phyloP scores from a whole-genome alignment of 30 jellyfish, hydroid and myxozoan genomes.

The Cassiopea xamachana region DNA sequence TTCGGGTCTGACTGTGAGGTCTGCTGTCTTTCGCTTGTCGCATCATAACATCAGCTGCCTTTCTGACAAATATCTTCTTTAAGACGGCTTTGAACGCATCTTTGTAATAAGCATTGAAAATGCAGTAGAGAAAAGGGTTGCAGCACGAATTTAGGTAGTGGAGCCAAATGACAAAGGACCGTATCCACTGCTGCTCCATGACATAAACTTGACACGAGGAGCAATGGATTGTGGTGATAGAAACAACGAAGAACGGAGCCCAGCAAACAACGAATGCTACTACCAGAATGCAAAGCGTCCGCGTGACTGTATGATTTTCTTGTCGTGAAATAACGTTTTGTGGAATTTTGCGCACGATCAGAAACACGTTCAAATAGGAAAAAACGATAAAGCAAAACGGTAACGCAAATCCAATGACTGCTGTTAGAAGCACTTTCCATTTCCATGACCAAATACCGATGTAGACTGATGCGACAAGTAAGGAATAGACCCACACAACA shows the following conservation, averaged over 20 bases:
- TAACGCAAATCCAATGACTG: slow-evolving; percentile 80
- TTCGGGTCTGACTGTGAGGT: slow-evolving; percentile 59
- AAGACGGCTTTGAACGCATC: slow-evolving; percentile 89
- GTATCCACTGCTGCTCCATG: slow-evolving; percentile 77
- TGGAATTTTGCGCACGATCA: slow-evolving; percentile 74
- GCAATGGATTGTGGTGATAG: slow-evolving; percentile 66
- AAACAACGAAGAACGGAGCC: slow-evolving; percentile 85
- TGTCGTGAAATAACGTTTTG: slow-evolving; percentile 76
- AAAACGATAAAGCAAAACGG: slow-evolving; percentile 80
- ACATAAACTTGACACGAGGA: slow-evolving; percentile 42
- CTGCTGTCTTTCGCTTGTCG: slow-evolving; percentile 7
- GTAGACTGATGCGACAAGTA: slow-evolving; percentile 66
- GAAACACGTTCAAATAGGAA: slow-evolving; percentile 64
- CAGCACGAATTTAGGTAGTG: slow-evolving; percentile 92
- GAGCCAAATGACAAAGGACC: slow-evolving; percentile 85
- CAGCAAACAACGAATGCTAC: slow-evolving; percentile 86
- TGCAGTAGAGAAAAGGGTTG: slow-evolving; percentile 94
- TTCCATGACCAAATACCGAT: slow-evolving; percentile 70
- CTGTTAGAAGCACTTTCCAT: slow-evolving; percentile 55
- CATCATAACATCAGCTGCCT: background rate
- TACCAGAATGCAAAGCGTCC: slow-evolving; percentile 77
- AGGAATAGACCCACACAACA: slow-evolving; percentile 83
- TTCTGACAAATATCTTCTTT: slow-evolving; percentile 60
- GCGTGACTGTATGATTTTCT: slow-evolving; percentile 78
- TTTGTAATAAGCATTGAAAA: slow-evolving; percentile 90